Percentiles rank a stretch among this genome's conserved stretches.
Evolutionary conservation across 2,888 invertebrate species (phyloP).

Genomic region (Trilocha varians): DNA sequence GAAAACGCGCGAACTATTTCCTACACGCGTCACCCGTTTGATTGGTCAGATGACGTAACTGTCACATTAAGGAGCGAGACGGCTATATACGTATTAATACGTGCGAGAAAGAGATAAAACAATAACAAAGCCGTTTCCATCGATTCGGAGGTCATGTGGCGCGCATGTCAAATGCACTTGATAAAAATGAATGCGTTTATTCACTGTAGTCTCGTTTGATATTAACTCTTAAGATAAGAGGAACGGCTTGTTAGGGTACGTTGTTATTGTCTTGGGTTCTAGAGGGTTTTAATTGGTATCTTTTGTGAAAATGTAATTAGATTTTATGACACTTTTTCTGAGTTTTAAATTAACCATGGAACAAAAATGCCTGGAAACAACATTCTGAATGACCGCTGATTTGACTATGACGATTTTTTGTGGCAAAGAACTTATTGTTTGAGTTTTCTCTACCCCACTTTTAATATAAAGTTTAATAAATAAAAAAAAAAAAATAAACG

Average conservation of each 20-base stretch:
- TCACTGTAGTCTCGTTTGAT: slow-evolving; percentile 4
- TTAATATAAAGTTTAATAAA: no score
- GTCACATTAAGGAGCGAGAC: slow-evolving; percentile 33
- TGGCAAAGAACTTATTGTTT: no score
- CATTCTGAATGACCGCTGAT: no score
- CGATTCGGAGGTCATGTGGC: slow-evolving; percentile 58
- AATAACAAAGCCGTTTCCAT: slow-evolving; percentile 60
- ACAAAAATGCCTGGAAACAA: no score
- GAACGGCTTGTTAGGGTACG: slow-evolving; percentile 3
- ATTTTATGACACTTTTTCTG: no score
- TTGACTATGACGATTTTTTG: no score
- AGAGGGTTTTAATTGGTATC: no score
- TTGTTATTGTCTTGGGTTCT: not conserved
- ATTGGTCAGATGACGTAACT: slow-evolving; percentile 38
- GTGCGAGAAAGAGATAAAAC: slow-evolving; percentile 40
- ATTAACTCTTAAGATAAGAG: not conserved
- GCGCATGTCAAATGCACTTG: slow-evolving; percentile 61
- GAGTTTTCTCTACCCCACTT: no score
- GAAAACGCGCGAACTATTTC: slow-evolving; percentile 28
- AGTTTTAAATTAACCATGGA: no score
- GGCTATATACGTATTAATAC: slow-evolving; percentile 7
- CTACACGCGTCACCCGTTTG: slow-evolving; percentile 16
- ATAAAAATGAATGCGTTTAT: slow-evolving; percentile 34
- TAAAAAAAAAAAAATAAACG: no score
- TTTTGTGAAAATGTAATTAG: no score